Base-by-base conservation (phyloP, 2,888 invertebrate species). In the Bombyx huttoni region DNA sequence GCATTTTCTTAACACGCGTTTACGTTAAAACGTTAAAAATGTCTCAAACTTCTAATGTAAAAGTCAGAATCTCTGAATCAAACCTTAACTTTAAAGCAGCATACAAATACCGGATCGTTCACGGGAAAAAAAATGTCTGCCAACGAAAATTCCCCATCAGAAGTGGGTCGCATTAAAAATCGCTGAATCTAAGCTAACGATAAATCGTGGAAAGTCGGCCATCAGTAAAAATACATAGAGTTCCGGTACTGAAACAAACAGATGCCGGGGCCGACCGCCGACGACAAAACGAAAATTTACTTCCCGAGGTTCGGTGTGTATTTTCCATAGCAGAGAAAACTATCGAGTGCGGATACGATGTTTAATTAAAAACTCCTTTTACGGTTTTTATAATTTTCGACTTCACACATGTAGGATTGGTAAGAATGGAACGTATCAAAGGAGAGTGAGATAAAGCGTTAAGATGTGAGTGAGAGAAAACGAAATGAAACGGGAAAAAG, bases 261-360 rank as follows among this genome's bases (percentile, higher is more conserved):
- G 66, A 65, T 67, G 70, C 67, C 62, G 63, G 60, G 64, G 53
- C 57, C 54, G 50, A 51, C 56, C 58, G 51, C 56, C 59, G 64
- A 58, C 60, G 66, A 63, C 67, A 65, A 67, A 72, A 72, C 71
- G 68, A 73, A 75, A 74, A 75, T 75, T 73, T 73, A 75, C 68
- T 67, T 14, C 13, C 35, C 47, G 52, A n/a, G 49, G 52, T 12
- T 35, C 13, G 9, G 9, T 7, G 40, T 40, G 40, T 40, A 40
- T 7, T 40, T 40, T 3, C 7, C 9, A 24, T 24, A 40, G 12
- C 40, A 3, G 40, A 40, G 40, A 40, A 10, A 40, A 10, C 9
- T 40, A 12, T 40, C 9, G 40, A 40, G 40, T 10, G 9, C 12
- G 9, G 3, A 40, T 40, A 2, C 9, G 40, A 3, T 40, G 9